These are phyloP conservation scores for Ophiothrix spiculata DNA, from an alignment of 35 echinoderm and acorn worm species.

Conservation along the genomic window DNA sequence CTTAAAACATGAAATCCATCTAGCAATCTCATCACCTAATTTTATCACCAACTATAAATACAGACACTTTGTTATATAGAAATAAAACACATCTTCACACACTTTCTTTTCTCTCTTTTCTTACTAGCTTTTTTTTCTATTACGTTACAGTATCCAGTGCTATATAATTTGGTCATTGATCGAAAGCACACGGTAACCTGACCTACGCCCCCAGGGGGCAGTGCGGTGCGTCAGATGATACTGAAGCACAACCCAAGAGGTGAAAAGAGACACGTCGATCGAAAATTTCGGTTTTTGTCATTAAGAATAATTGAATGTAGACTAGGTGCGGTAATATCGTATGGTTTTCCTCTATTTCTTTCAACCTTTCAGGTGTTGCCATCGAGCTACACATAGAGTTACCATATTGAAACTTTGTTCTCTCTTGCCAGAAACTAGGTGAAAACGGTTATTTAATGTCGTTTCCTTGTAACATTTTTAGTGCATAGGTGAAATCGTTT, in stretches of 20 bases:
- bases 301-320: conserved; percentile 14
- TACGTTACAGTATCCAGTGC: not conserved
- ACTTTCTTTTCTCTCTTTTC: not conserved
- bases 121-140: not conserved
- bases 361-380: too few relatives aligned
- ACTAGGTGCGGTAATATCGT: too few relatives aligned
- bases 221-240: not conserved
- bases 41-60: conserved; percentile 6
- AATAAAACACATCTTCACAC: not conserved
- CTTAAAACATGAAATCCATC: not conserved
- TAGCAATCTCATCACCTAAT: not conserved
- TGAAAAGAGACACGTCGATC: conserved; percentile 1
- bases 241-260: not conserved
- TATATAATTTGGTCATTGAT: conserved; percentile 2
- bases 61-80: not conserved
- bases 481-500: too few relatives aligned
- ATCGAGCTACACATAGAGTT: too few relatives aligned
- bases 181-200: not conserved
- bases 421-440: too few relatives aligned
- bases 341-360: too few relatives aligned
- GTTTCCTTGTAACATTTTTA: too few relatives aligned
- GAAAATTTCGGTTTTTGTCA: conserved; percentile 8
- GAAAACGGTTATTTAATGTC: too few relatives aligned
- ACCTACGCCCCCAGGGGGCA: not conserved
- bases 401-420: too few relatives aligned